These are phyloP conservation scores for Streptopelia turtur DNA, from an alignment of 2,797 vertebrate species.

Conservation along the genomic window DNA sequence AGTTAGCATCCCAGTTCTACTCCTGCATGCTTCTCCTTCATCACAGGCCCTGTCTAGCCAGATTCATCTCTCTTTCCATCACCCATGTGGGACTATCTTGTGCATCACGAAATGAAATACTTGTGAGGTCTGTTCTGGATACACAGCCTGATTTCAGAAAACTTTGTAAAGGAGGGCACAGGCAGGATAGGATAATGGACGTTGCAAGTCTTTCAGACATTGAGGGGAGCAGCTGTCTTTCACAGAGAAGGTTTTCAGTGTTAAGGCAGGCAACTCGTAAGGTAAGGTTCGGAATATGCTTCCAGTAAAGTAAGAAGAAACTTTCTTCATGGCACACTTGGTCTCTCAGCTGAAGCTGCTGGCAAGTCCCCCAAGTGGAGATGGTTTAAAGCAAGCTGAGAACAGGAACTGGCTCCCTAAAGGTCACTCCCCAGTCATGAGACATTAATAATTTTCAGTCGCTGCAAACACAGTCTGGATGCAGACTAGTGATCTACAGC, in stretches of 20 bases:
- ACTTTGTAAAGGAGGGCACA: background rate
- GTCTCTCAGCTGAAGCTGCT: background rate
- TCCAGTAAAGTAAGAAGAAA: background rate
- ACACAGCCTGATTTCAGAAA: background rate
- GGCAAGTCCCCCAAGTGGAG: background rate
- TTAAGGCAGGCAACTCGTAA: background rate
- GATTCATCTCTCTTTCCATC: constrained; percentile 18
- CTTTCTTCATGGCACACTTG: background rate
- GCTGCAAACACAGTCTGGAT: background rate
- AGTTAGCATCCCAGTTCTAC: background rate
- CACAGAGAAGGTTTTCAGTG: background rate
- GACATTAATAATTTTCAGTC: constrained; percentile 5
- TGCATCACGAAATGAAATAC: constrained; percentile 41
- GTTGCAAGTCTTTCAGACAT: background rate
- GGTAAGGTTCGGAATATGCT: background rate
- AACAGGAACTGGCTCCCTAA: background rate
- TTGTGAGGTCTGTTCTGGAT: background rate
- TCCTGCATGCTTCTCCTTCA: background rate
- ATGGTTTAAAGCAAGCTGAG: background rate
- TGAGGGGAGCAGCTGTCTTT: background rate
- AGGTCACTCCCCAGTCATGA: constrained; percentile 12
- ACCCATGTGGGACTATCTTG: background rate
- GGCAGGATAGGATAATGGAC: background rate
- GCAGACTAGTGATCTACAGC: background rate
- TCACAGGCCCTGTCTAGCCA: background rate